Percentiles rank a stretch among this genome's conserved stretches.
Conservation (phyloP, 2,113 vertebrate species). For the Mohoua ochrocephala region DNA sequence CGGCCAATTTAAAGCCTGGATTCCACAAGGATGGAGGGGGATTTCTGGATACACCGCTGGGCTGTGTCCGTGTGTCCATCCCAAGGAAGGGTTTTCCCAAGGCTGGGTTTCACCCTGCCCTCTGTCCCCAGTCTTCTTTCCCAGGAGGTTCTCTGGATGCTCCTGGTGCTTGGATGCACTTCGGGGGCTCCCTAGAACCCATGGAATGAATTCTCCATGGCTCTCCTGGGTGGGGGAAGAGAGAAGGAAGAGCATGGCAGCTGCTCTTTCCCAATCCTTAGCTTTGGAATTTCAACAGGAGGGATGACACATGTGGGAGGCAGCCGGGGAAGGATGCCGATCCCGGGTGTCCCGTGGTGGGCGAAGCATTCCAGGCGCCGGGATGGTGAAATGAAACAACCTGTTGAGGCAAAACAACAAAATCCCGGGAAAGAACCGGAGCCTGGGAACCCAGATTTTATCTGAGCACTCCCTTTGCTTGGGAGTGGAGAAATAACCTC, state of each 20-base stretch:
- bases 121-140: not conserved
- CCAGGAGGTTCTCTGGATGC: not conserved
- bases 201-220: not conserved
- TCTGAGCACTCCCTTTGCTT: not conserved
- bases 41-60: not conserved
- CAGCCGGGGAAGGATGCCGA: not conserved
- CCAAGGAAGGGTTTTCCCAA: not conserved
- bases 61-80: not conserved
- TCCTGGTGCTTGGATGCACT: fast-evolving
- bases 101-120: not conserved
- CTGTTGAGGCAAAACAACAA: not conserved
- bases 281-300: not conserved
- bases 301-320: not conserved
- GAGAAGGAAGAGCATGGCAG: not conserved
- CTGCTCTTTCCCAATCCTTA: not conserved
- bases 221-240: not conserved
- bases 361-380: fast-evolving
- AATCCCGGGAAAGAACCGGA: not conserved
- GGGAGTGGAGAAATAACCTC: not conserved
- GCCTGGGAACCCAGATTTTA: not conserved
- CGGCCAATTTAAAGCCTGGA: not conserved
- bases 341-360: fast-evolving
- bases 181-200: not conserved
- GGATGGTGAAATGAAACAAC: not conserved
- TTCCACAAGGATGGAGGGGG: not conserved